Evolutionary conservation across 1,140 invertebrate genomes (phyloP).

Genomic region (Drosophila nebulosa): DNA sequence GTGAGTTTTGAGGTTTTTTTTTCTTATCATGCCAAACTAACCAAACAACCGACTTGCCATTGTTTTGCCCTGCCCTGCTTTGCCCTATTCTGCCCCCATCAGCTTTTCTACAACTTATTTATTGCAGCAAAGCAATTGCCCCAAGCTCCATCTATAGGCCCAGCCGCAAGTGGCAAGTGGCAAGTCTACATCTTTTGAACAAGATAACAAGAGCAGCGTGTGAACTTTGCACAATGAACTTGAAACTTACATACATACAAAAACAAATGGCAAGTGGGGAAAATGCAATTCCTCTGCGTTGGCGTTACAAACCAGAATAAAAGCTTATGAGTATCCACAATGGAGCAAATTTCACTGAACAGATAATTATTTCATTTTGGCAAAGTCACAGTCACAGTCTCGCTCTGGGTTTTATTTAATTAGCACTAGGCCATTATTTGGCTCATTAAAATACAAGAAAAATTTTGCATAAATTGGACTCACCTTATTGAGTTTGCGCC

Average conservation of each 20-base stretch:
- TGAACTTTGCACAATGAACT: conserved; percentile 60
- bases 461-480: conserved; percentile 21
- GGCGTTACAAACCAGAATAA: background rate
- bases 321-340: background rate
- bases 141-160: too few species aligned
- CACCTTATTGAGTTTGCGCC: conserved; percentile 63
- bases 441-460: background rate
- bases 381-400: background rate
- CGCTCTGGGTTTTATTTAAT: background rate
- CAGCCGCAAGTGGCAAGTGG: background rate
- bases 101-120: conserved; percentile 31
- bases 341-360: background rate
- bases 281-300: background rate
- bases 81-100: background rate
- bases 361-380: background rate
- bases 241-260: conserved; percentile 41
- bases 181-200: conserved; percentile 27
- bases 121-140: conserved; percentile 33
- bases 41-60: conserved; percentile 9
- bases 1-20: conserved; percentile 24
- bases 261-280: conserved; percentile 10
- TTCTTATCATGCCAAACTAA: conserved; percentile 40
- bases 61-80: conserved; percentile 17
- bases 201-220: conserved; percentile 46
- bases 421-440: background rate